phyloP scores from a whole-genome alignment of 1,140 invertebrate species.

The Heliconius himera region DNA sequence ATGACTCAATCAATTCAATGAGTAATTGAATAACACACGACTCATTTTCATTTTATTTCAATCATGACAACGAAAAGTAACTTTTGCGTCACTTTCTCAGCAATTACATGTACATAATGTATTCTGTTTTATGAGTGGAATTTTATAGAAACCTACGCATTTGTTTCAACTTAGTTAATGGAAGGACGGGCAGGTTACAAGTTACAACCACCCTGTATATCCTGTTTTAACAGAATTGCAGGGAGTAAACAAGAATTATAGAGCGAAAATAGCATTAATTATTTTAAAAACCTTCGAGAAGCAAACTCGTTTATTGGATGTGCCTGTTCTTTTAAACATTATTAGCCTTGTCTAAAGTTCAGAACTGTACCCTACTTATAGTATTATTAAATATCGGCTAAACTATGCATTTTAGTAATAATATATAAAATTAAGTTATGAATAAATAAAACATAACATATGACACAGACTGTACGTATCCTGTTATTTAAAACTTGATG shows the following conservation, averaged over 20 bases:
- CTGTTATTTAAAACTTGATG: conserved; percentile 20
- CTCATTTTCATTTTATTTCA: not conserved
- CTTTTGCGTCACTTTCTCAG: not conserved
- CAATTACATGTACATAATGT: conserved; percentile 36
- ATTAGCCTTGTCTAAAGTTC: not conserved
- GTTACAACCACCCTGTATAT: conserved; percentile 46
- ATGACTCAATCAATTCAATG: conserved; percentile 22
- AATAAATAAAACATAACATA: not conserved
- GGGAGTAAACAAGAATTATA: conserved; percentile 47
- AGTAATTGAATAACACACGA: not conserved
- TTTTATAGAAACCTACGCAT: conserved; percentile 45
- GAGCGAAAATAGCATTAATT: conserved; percentile 47
- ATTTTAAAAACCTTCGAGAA: conserved; percentile 41
- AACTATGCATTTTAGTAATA: too few species aligned
- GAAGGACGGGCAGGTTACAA: conserved; percentile 43
- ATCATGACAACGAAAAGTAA: not conserved
- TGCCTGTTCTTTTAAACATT: not conserved
- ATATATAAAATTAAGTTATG: not conserved
- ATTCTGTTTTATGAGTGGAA: conserved; percentile 37
- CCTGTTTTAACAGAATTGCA: conserved; percentile 47
- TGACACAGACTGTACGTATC: not conserved
- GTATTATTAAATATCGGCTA: not conserved
- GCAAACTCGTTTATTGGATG: conserved; percentile 36
- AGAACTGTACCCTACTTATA: not conserved
- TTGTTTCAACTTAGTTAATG: conserved; percentile 48